Evolutionary conservation across 2,888 invertebrate species (phyloP).

Genomic region (Chaetogeoica ovagalla): DNA sequence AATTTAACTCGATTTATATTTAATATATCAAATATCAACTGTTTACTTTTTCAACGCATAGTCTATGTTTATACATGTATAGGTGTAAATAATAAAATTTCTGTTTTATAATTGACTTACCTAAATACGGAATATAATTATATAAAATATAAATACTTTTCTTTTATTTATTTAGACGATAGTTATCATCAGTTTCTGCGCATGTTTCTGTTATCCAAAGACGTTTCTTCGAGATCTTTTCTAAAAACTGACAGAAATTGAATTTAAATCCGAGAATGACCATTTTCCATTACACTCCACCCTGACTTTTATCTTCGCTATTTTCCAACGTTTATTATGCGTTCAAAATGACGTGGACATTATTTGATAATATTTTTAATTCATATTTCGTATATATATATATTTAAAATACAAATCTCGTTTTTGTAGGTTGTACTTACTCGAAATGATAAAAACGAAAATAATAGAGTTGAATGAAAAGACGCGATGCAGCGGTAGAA

Average conservation of each 20-base stretch:
- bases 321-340: background rate
- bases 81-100: background rate
- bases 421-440: background rate
- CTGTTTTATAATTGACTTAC: background rate
- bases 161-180: background rate
- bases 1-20: background rate
- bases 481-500: too few relatives aligned
- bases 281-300: background rate
- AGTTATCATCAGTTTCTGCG: background rate
- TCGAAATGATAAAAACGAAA: background rate
- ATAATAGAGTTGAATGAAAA: background rate
- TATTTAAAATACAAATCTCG: background rate
- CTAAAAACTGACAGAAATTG: slow-evolving; percentile 8
- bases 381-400: background rate
- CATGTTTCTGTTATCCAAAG: background rate
- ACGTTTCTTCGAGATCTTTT: background rate
- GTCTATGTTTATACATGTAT: background rate
- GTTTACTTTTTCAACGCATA: background rate
- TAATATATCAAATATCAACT: background rate
- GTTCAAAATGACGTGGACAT: background rate
- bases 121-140: background rate
- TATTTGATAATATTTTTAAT: background rate
- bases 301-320: background rate
- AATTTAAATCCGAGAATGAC: background rate
- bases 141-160: background rate